Conservation (phyloP, 2,113 vertebrate species). For the Phalacrocorax brasilianus region DNA sequence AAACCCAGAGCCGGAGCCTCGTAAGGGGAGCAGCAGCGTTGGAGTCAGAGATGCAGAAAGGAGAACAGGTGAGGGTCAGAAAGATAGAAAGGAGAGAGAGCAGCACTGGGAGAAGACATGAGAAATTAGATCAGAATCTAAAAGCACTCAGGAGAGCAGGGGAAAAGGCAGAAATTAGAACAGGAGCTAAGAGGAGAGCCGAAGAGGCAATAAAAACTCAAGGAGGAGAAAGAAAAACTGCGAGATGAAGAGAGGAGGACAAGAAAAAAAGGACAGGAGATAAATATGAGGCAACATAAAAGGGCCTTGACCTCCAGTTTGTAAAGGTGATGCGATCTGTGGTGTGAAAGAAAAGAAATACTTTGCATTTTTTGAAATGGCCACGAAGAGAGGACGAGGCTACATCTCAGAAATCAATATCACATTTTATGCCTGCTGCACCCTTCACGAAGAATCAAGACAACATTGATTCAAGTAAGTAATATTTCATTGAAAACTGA, state of each 20-base stretch:
- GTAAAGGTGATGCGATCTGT: conserved; percentile 40
- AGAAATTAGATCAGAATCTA: conserved; percentile 81
- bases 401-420: conserved; percentile 74
- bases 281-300: conserved; percentile 50
- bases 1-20: conserved; percentile 8
- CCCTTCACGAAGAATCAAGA: conserved; percentile 74
- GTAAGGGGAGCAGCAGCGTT: conserved; percentile 5
- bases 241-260: conserved; percentile 45
- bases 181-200: conserved; percentile 76
- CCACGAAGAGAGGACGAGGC: conserved; percentile 55
- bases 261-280: conserved; percentile 45
- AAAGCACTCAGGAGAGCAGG: conserved; percentile 77
- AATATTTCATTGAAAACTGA: conserved; percentile 73
- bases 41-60: conserved; percentile 64
- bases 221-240: conserved; percentile 69
- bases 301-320: conserved; percentile 53
- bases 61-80: conserved; percentile 72
- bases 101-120: conserved; percentile 77
- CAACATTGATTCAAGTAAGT: conserved; percentile 83
- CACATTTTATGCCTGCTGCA: conserved; percentile 80
- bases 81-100: conserved; percentile 73
- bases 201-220: conserved; percentile 72
- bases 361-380: conserved; percentile 69
- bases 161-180: conserved; percentile 80
- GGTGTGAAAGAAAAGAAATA: conserved; percentile 61